Percentiles rank a stretch among this genome's conserved stretches.
Conservation (phyloP, 2,113 vertebrate species). For the Octodon degus region DNA sequence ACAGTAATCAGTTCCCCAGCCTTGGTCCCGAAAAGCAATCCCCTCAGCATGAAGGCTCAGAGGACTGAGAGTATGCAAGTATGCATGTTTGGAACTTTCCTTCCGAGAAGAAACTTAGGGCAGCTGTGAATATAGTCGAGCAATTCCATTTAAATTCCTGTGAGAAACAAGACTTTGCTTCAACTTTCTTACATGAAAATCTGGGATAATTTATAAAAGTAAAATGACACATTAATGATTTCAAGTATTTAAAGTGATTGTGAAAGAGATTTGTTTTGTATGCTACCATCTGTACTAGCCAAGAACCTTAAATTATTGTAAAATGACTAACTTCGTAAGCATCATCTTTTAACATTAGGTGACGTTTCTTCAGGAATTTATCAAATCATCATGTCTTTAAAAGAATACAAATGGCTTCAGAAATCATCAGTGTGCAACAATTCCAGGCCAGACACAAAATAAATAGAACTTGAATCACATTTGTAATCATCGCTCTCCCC, state of each 20-base stretch:
- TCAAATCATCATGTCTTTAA: background rate
- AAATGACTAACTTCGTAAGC: background rate
- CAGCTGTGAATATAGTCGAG: background rate
- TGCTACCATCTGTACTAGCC: background rate
- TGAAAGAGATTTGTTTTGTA: background rate
- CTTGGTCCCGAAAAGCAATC: slow-evolving; percentile 6
- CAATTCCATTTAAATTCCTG: slow-evolving; percentile 9
- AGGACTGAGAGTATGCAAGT: background rate
- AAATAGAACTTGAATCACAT: background rate
- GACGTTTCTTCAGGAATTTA: slow-evolving; percentile 42
- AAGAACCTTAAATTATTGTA: slow-evolving; percentile 46
- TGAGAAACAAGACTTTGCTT: background rate
- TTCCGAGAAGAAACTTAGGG: slow-evolving; percentile 27
- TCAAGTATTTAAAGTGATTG: slow-evolving; percentile 30
- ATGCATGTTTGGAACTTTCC: background rate
- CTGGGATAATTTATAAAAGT: slow-evolving; percentile 15
- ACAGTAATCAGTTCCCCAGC: slow-evolving; percentile 48
- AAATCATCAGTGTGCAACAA: slow-evolving; percentile 12
- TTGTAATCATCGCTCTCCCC: background rate
- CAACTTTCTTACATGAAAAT: slow-evolving; percentile 34
- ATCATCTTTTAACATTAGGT: slow-evolving; percentile 20
- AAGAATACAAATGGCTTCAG: background rate
- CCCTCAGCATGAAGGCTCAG: background rate
- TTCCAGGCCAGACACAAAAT: background rate
- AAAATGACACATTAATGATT: background rate